Evolutionary conservation across 92 coral and sea anemone species (phyloP).

Genomic region (Plumapathes pennacea): DNA sequence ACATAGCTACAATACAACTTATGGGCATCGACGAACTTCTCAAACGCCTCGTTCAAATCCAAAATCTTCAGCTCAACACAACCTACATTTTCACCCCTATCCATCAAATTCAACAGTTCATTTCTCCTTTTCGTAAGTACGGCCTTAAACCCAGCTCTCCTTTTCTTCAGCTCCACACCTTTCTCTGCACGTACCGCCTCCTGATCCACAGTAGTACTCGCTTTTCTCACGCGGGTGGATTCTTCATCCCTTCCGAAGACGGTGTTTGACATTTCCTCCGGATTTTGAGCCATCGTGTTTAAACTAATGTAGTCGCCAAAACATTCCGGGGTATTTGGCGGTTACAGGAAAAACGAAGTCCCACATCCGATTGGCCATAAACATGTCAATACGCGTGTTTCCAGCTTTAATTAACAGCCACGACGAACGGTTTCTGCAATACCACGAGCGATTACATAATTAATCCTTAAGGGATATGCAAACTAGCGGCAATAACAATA

Average conservation of each 20-base stretch:
- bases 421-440: too few relatives aligned
- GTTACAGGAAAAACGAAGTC: too few relatives aligned
- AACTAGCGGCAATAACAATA: too few relatives aligned
- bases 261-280: background rate
- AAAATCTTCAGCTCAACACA: background rate
- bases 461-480: too few relatives aligned
- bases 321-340: background rate
- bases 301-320: background rate
- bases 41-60: background rate
- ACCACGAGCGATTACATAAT: too few relatives aligned
- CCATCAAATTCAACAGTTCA: conserved; percentile 4
- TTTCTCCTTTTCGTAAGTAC: conserved; percentile 4
- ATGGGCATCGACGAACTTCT: conserved; percentile 2
- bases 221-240: too few relatives aligned
- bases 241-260: background rate
- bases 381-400: too few relatives aligned
- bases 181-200: conserved; percentile 1
- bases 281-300: background rate
- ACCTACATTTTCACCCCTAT: background rate
- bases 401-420: too few relatives aligned
- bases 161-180: background rate
- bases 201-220: background rate
- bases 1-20: background rate
- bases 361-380: too few relatives aligned
- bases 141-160: conserved; percentile 4